These are phyloP conservation scores for Arctia plantaginis DNA, from an alignment of 2,888 invertebrate genomes.

Conservation along the genomic window DNA sequence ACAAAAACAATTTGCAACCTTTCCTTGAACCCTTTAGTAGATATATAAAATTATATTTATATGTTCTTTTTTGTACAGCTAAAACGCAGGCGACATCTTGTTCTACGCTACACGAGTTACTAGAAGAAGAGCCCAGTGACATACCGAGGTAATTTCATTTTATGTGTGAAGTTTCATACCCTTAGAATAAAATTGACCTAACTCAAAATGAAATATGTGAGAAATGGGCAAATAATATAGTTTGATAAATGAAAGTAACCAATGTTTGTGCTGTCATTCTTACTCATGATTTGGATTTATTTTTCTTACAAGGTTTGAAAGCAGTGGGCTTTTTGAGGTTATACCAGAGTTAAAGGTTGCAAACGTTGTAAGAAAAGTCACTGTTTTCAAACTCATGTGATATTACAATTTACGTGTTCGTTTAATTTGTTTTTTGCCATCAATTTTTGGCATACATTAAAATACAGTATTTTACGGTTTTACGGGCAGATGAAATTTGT, in stretches of 20 bases:
- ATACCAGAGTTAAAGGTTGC: too few species aligned
- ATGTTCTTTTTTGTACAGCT: conserved; percentile 62
- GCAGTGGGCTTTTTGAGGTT: too few species aligned
- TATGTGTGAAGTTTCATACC: neutral
- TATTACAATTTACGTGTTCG: too few species aligned
- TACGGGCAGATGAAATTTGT: too few species aligned
- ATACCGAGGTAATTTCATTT: conserved; percentile 76
- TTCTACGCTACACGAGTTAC: conserved; percentile 83
- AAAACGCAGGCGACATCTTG: conserved; percentile 84
- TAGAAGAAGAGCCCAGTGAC: conserved; percentile 82
- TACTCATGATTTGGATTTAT: too few species aligned
- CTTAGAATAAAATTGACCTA: neutral
- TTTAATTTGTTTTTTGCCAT: conserved; percentile 45
- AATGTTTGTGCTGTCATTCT: too few species aligned
- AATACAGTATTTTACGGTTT: conserved; percentile 41
- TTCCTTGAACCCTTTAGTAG: neutral
- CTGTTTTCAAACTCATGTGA: too few species aligned
- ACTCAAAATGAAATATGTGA: neutral
- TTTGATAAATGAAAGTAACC: too few species aligned
- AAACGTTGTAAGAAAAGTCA: too few species aligned
- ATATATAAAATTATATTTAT: neutral
- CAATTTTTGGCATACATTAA: conserved; percentile 59
- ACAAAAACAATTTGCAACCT: neutral
- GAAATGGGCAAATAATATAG: neutral
- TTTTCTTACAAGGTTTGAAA: too few species aligned